Evolutionary conservation across 1,140 invertebrate species (phyloP), one percentile per base, ranked within the genome.

Genomic region (Drosophila sechellia): DNA sequence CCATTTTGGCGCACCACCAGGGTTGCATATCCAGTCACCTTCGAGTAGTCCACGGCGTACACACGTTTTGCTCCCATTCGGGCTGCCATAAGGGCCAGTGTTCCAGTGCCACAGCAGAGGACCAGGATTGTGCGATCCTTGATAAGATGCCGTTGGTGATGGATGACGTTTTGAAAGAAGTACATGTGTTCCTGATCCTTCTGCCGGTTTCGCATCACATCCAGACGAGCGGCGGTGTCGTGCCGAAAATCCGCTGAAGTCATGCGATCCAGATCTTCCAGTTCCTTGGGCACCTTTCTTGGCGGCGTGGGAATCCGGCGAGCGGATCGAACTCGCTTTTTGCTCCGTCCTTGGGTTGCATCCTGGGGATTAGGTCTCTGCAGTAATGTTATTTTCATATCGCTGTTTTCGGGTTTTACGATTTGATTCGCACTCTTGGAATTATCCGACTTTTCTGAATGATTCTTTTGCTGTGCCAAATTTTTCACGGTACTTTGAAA

Each of bases 31-130:
- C 98, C 96, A 12, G 98, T 97, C 70, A 98, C 98, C 90, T 98
- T 98, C 1, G 98, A 99, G 92, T 97, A 97, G 92, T 99, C 97
- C 50, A 99, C 96, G 2, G 98, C 99, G 92, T 98, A 97, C 1
- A 99, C 99, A 91, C 95, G 95, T 2, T 95, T 93, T 6, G 98
- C 99, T n/a, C 99, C 99, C 42, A 98, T 97, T 91, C 98, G 98
- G 0, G 98, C 98, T 27, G 98, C 98, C 94, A 99, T 99, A 97
- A 99, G 99, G n/a, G 98, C 99, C 5, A 99, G 94, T 80, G 99
- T 99, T 17, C 98, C 99, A 10, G 98, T 99, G 6, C 98, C 99
- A 93, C 98, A 99, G 2, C 98, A 98, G 71, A 99, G 97, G 92
- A 99, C 98, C 52, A 99, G 94, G 6, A 99, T 98, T 50, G 95